These are phyloP conservation scores for Gallinago nigripennis DNA, from an alignment of 2,797 vertebrate genomes.

Conservation along the genomic window DNA sequence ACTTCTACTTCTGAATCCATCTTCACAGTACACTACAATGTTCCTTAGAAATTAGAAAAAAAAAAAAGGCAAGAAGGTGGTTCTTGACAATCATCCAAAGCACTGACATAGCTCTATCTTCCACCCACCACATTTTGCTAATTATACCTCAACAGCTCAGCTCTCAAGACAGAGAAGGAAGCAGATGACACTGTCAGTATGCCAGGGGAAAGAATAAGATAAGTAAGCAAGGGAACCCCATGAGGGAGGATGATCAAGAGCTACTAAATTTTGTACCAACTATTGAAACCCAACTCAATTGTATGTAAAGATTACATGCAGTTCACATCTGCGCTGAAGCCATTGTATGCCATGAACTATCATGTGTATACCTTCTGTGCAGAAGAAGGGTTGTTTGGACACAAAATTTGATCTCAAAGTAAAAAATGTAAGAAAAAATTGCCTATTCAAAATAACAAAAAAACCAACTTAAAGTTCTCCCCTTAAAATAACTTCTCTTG, in stretches of 20 bases:
- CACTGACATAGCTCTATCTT: neutral
- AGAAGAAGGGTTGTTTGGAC: neutral
- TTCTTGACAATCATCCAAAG: neutral
- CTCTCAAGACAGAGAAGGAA: neutral
- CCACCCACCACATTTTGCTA: constrained; percentile 9
- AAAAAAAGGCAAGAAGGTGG: neutral
- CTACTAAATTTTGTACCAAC: neutral
- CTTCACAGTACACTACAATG: neutral
- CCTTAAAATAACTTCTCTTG: neutral
- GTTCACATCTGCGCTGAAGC: neutral
- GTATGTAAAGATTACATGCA: neutral
- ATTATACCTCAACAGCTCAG: neutral
- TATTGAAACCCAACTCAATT: neutral
- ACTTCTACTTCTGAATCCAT: neutral
- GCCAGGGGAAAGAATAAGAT: neutral
- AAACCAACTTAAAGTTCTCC: neutral
- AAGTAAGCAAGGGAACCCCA: neutral
- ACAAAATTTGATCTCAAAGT: neutral
- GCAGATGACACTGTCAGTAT: neutral
- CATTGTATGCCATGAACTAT: neutral
- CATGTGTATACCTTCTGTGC: neutral
- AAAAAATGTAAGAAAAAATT: neutral
- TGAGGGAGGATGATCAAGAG: neutral
- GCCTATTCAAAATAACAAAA: neutral
- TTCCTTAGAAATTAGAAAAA: neutral